phyloP scores from a whole-genome alignment of 2,113 vertebrate genomes.

The Lipophrys pholis region DNA sequence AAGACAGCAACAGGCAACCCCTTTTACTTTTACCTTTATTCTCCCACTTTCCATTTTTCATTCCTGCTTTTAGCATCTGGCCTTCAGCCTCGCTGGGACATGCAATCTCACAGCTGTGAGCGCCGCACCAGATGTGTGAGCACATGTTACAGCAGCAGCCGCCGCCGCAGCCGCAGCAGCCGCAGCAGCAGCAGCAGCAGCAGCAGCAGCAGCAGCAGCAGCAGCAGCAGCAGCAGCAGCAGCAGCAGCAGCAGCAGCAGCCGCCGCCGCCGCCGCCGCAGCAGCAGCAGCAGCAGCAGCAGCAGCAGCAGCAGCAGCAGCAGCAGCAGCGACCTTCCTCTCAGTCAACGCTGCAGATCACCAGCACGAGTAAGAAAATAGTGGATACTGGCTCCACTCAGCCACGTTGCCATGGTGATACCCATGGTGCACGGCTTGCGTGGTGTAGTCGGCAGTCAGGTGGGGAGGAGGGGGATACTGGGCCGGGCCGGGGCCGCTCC shows the following conservation, averaged over 20 bases:
- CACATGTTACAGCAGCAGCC: slow-evolving; percentile 9
- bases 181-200: slow-evolving; percentile 3
- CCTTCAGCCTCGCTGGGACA: slow-evolving; percentile 44
- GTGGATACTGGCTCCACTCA: slow-evolving; percentile 92
- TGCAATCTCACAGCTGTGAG: slow-evolving; percentile 39
- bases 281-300: slow-evolving; percentile 5
- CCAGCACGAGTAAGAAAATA: slow-evolving; percentile 93
- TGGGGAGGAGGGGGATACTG: slow-evolving; percentile 85
- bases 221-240: background rate
- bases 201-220: background rate
- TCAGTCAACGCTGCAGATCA: slow-evolving; percentile 66
- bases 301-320: background rate
- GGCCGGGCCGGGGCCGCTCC: slow-evolving; percentile 83
- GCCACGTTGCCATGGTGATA: slow-evolving; percentile 87
- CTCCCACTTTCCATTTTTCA: background rate
- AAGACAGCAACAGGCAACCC: slow-evolving; percentile 2
- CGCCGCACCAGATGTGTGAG: slow-evolving; percentile 2
- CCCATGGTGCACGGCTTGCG: slow-evolving; percentile 83
- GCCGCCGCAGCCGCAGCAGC: too few species aligned
- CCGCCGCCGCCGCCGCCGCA: too few species aligned
- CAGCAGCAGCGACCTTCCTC: slow-evolving; percentile 14
- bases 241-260: slow-evolving; percentile 2
- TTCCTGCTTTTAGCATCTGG: background rate
- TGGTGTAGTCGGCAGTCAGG: slow-evolving; percentile 86
- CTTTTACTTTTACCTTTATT: background rate